Evolutionary conservation across 2,888 invertebrate species (phyloP).

Genomic region (Sussaba pulchella): DNA sequence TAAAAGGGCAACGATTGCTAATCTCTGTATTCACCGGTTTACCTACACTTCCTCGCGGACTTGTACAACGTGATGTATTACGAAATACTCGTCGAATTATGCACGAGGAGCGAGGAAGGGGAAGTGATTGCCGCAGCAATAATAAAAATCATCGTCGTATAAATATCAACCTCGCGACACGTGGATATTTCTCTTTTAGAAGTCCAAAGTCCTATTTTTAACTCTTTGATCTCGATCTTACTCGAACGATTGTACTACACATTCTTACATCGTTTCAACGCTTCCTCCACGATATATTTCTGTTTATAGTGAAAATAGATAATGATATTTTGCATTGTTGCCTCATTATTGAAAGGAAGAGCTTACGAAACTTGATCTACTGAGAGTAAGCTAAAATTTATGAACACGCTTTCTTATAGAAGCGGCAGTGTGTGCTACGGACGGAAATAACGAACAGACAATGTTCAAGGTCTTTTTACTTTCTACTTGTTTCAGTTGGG

Average conservation of each 20-base stretch:
- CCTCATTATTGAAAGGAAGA: too few relatives aligned
- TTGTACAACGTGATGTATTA: conserved; percentile 52
- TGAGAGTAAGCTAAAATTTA: too few relatives aligned
- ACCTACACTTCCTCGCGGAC: conserved; percentile 33
- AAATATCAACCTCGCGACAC: background rate
- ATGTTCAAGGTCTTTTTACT: too few relatives aligned
- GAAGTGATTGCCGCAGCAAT: background rate
- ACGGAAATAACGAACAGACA: too few relatives aligned
- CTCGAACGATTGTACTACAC: too few relatives aligned
- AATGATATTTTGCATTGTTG: background rate
- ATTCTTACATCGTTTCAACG: too few relatives aligned
- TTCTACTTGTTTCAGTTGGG: too few relatives aligned
- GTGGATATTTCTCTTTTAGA: background rate
- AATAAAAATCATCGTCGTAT: background rate
- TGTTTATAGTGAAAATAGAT: too few relatives aligned
- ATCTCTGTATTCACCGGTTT: conserved; percentile 66
- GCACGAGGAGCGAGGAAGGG: conserved; percentile 9
- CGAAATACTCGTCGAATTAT: conserved; percentile 59
- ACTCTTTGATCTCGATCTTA: background rate
- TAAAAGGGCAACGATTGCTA: conserved; percentile 47
- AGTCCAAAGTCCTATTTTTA: background rate
- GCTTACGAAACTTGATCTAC: too few relatives aligned
- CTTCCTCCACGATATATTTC: too few relatives aligned
- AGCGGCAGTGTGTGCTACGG: too few relatives aligned
- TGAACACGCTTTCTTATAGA: too few relatives aligned